These are phyloP conservation scores for Empis stercorea DNA, from an alignment of 2,888 invertebrate species.

Conservation along the genomic window DNA sequence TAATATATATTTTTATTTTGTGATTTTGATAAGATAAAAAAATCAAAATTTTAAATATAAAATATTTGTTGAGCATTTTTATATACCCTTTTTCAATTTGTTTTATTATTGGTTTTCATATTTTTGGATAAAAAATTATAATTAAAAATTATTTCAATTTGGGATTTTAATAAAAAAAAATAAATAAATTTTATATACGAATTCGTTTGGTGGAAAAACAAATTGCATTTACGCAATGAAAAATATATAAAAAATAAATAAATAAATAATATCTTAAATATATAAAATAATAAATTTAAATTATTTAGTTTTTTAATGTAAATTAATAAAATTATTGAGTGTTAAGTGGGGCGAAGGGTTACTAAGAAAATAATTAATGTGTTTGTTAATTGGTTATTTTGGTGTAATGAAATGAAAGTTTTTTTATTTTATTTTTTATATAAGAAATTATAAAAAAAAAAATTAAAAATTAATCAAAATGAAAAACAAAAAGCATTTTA, in stretches of 20 bases:
- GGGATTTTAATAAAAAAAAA: not conserved
- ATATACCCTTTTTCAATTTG: conserved; percentile 12
- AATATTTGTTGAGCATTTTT: conserved; percentile 13
- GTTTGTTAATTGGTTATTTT: too few species aligned
- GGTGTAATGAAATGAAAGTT: too few species aligned
- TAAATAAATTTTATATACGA: not conserved
- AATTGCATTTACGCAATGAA: conserved; percentile 37
- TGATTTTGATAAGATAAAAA: not conserved
- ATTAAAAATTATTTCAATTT: conserved; percentile 1
- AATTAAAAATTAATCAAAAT: too few species aligned
- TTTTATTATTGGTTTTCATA: too few species aligned
- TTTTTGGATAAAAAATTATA: conserved; percentile 7
- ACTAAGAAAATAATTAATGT: too few species aligned
- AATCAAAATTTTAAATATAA: not conserved
- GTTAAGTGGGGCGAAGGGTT: too few species aligned
- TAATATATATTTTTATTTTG: not conserved
- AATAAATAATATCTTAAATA: not conserved
- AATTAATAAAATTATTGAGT: too few species aligned
- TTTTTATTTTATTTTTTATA: too few species aligned
- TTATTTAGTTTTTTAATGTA: too few species aligned
- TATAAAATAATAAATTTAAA: conserved; percentile 18
- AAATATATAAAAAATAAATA: conserved; percentile 4
- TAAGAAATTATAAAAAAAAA: too few species aligned
- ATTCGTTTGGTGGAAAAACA: conserved; percentile 28
- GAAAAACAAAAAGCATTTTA: too few species aligned